Evolutionary conservation across 2,888 invertebrate genomes (phyloP), one percentile per base, ranked within the genome.

Genomic region (Pterostichus madidus): DNA sequence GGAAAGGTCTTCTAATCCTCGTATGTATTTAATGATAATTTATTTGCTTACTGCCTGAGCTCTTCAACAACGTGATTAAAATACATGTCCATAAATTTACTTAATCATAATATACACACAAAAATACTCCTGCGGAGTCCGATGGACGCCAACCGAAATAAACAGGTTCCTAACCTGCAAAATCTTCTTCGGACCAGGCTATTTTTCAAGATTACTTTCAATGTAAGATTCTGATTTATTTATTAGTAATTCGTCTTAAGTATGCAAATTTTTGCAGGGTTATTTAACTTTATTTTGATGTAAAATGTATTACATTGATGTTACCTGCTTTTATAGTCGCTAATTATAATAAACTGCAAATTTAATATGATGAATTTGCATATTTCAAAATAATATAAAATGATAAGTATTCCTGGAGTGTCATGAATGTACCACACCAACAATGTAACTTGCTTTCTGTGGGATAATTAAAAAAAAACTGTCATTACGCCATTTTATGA

Each of bases 51-150:
- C 75, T 49, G 53, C 35, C 39, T 53, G 15, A 56, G 35, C 8
- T 77, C 53, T 56, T 39, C 77, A 75, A 52, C 32, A 44, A 39
- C 56, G 39, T 77, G 56, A 77, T 53, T 56, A 77, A 59, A 59
- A 77, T 77, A 77, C 24, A 56, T 56, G 35, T 56, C 44, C 77
- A 77, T 77, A 77, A 77, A 77, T 77, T 77, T 39, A 13, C 53
- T 77, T 77, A 77, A 77, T 77, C 77, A 77, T 77, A 77, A 77
- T 77, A 77, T 56, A 77, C 77, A 56, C 56, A 56, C 53, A 77
- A 53, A 56, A 39, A 77, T 35, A 56, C 53, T 56, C 15, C 10
- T 53, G 17, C 71, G 17, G 31, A 24, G 15, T 53, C 75, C 46
- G 52, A n/a, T 5, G 44, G 53, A 0, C 31, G n/a, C 46, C 15